Base-by-base conservation (phyloP, 2,888 invertebrate genomes). In the Psococerastis gibbosa region DNA sequence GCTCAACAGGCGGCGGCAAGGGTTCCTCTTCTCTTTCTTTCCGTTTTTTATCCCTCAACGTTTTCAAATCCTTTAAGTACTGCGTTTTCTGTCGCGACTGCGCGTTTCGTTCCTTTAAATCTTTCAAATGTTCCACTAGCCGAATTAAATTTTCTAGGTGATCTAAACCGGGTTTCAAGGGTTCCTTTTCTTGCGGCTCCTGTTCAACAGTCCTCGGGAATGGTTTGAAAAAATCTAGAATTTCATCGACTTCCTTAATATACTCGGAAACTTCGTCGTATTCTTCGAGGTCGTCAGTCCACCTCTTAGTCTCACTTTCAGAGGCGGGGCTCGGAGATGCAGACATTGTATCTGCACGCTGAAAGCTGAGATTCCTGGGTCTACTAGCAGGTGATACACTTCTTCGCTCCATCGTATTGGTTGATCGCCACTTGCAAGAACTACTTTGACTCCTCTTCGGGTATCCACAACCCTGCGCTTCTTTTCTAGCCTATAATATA, bases 71-170 rank as follows among this genome's bases (percentile, higher is more conserved):
- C 54, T 82, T 78, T 32, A 84, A 66, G 52, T 81, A 81, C 46
- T 76, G 69, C 20, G 83, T 69, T 42, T 75, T 67, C 50, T 71
- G 67, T 45, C 78, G 70, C 18, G 83, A 63, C 48, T 70, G 69
- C 1, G 70, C 67, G 57, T 84, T 82, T 49, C 81, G 76, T 52
- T 80, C 75, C 49, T 76, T 70, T 31, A 84, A 60, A 33, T 71
- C 70, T 4, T 81, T 65, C 49, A 84, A 69, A 54, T 83, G 79
- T 54, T 85, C 81, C 59, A 87, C 68, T 23, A 88, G 61, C 47
- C 73, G 71, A 52, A 84, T 73, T 5, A 88, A 65, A 52, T 79
- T 79, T 51, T 82, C 83, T 42, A 88, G 59, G 54, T 87, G 83
- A 53, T 84, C 82, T 48, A 88, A 69, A 2, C 66, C 65, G 5